Conservation (phyloP, 2,888 invertebrate species). For the Thyatira batis region DNA sequence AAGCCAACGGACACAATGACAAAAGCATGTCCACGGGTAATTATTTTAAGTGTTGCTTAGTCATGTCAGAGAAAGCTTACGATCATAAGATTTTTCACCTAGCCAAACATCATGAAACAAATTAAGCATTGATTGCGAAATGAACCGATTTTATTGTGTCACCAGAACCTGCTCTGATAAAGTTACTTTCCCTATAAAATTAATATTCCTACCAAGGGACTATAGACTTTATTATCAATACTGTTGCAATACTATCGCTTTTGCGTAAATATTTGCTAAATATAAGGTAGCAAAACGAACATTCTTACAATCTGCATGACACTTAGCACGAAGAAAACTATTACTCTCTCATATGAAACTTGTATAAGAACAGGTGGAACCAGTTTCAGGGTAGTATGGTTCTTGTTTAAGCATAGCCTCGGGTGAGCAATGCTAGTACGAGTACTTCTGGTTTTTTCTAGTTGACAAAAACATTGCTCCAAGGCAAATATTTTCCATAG, state of each 20-base stretch:
- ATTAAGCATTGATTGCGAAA: not conserved
- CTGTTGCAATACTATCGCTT: not conserved
- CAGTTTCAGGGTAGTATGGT: slow-evolving; percentile 11
- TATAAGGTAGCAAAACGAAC: not conserved
- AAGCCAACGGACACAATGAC: slow-evolving; percentile 35
- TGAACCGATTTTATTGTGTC: not conserved
- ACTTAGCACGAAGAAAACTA: slow-evolving; percentile 7
- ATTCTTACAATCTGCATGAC: not conserved
- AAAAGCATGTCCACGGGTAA: slow-evolving; percentile 39
- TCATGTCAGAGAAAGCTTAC: slow-evolving; percentile 30
- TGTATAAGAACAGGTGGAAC: slow-evolving; percentile 20
- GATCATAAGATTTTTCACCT: slow-evolving; percentile 28
- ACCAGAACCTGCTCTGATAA: not conserved
- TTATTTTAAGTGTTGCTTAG: slow-evolving; percentile 23
- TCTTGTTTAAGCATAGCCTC: not conserved
- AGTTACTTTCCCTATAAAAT: not conserved
- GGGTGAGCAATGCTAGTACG: not conserved
- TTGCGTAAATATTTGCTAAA: not conserved
- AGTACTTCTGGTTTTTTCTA: not conserved
- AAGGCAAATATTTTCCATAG: not conserved
- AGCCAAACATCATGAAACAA: slow-evolving; percentile 28
- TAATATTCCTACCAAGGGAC: too few relatives aligned
- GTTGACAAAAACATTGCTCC: not conserved
- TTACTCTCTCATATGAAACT: slow-evolving; percentile 20
- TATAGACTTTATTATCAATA: not conserved